Base-by-base conservation (phyloP, 2,113 vertebrate species). In the Myotis yumanensis region DNA sequence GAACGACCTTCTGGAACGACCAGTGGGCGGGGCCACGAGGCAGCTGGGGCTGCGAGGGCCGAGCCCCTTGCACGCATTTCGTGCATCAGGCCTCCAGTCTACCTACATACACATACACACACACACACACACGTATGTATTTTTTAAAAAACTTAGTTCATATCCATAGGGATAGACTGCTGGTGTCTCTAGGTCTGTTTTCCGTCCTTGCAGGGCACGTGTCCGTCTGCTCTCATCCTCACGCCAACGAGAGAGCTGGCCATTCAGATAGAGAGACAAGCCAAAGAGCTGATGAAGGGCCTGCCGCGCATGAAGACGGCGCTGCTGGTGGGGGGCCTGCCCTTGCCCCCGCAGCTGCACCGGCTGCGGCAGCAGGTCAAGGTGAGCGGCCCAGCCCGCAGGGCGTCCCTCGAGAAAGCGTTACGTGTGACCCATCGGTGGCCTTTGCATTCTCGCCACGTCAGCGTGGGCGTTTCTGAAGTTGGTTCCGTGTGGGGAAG, bases 181-280 rank as follows among this genome's bases (percentile, higher is more conserved):
- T 2, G 6, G 20, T 9, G 11, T 52, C 59, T 87, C 48, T 25
- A 37, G 7, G 82, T 73, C 7, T 62, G 4, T 35, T 85, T 64
- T 75, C 76, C 43, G 0, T 43, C 37, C 91, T 83, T 94, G 22
- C 96, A 99, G 98, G 96, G 69, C 76, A 92, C 97, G 79, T 80
- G 97, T 83, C 99, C 99, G 0, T 97, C 96, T 22, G 99, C 98
- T 15, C 97, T 99, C 88, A 98, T 99, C 95, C 97, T 99, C 93
- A 99, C 99, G 0, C 99, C 99, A 3, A 99, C 99, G 3, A 98
- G 99, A 95, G 99, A 99, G 95, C 69, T 99, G 90, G 99, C 99
- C 17, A 98, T 99, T 92, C 99, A 99, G 98, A 99, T 99, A 6
- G 99, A 99, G 98, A 98, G 95, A 54, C 99, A 99, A 91, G 98